Evolutionary conservation across 2,797 vertebrate genomes (phyloP).

Genomic region (Urophycis tenuis): DNA sequence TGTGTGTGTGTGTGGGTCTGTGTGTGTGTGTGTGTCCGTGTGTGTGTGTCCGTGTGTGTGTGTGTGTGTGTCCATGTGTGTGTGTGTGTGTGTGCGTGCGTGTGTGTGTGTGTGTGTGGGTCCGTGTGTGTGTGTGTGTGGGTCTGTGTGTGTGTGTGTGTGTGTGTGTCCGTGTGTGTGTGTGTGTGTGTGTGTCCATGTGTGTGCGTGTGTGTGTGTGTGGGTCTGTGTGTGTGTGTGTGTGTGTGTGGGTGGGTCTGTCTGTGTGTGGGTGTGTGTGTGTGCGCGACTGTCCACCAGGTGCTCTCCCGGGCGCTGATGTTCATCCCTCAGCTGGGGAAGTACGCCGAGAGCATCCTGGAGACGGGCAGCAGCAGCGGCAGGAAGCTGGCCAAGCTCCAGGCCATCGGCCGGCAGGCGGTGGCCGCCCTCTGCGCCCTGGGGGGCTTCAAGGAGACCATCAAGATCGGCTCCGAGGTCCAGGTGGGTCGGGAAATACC

Average conservation of each 20-base stretch:
- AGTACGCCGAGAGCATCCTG: conserved; percentile 93
- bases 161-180: neutral
- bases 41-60: conserved; percentile 5
- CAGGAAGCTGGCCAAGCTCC: conserved; percentile 90
- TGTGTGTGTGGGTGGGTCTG: neutral
- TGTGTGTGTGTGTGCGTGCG: neutral
- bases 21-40: neutral
- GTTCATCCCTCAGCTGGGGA: conserved; percentile 96
- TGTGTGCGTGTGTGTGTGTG: neutral
- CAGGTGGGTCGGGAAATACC: conserved; percentile 75
- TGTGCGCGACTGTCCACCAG: conserved; percentile 47
- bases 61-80: neutral
- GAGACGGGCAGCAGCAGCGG: conserved; percentile 93
- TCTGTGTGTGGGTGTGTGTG: neutral
- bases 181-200: neutral
- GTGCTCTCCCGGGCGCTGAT: conserved; percentile 93
- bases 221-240: neutral
- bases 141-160: neutral
- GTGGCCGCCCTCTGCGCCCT: conserved; percentile 96
- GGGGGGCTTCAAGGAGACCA: conserved; percentile 97
- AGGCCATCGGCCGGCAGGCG: conserved; percentile 91
- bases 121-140: too few species aligned
- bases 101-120: neutral
- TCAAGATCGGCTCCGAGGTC: conserved; percentile 98
- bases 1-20: neutral